Percentiles rank a stretch among this genome's conserved stretches.
These are phyloP conservation scores for Cyclopterus lumpus DNA, from an alignment of 2,797 vertebrate species.

Conservation along the genomic window DNA sequence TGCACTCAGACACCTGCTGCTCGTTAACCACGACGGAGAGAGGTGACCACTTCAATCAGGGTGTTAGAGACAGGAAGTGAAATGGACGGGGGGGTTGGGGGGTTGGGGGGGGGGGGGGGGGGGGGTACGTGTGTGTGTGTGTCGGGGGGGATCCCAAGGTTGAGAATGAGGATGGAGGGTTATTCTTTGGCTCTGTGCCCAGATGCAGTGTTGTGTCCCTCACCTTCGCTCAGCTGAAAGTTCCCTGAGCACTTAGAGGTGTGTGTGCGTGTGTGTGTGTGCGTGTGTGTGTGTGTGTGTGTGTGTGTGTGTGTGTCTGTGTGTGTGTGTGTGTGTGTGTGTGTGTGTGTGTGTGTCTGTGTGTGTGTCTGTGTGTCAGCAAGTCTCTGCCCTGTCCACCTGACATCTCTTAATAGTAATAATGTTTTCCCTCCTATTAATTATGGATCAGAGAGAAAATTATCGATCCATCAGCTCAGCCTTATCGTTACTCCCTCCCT, in stretches of 20 bases:
- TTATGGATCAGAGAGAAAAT: constrained; percentile 71
- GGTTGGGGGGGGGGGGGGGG: constrained; percentile 7
- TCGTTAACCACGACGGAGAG: constrained; percentile 75
- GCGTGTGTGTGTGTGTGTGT: neutral
- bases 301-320: neutral
- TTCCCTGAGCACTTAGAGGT: constrained; percentile 40
- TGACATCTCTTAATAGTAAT: constrained; percentile 78
- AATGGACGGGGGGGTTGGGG: constrained; percentile 51
- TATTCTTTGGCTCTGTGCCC: constrained; percentile 64
- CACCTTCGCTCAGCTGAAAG: constrained; percentile 62
- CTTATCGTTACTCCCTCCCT: constrained; percentile 32
- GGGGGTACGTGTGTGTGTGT: too few relatives aligned
- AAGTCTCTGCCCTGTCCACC: constrained; percentile 54
- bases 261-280: constrained; percentile 9
- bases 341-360: constrained; percentile 6
- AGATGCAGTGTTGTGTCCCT: constrained; percentile 64
- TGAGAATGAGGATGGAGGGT: constrained; percentile 16
- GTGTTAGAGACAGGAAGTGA: constrained; percentile 74
- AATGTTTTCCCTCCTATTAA: constrained; percentile 78
- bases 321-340: neutral
- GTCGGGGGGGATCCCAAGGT: constrained; percentile 23
- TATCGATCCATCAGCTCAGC: constrained; percentile 70
- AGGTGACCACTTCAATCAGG: constrained; percentile 80
- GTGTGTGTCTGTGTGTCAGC: too few relatives aligned
- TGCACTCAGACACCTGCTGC: constrained; percentile 74